phyloP scores from a whole-genome alignment of 2,113 vertebrate genomes.

The Blennius ocellaris region DNA sequence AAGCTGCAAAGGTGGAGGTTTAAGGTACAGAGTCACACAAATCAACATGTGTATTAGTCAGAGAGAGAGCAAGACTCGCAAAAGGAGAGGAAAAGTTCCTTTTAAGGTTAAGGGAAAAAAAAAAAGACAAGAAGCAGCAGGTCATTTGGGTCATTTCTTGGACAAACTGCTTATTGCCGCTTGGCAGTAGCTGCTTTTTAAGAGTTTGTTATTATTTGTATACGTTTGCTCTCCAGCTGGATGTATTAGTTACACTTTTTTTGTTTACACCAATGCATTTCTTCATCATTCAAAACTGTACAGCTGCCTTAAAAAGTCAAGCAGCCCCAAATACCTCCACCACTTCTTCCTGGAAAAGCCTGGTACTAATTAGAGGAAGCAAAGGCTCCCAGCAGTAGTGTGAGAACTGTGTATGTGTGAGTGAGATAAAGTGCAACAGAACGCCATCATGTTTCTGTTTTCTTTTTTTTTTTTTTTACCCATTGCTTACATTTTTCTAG shows the following conservation, averaged over 20 bases:
- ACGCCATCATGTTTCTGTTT: slow-evolving; percentile 24
- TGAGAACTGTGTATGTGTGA: slow-evolving; percentile 6
- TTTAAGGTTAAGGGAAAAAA: slow-evolving; percentile 9
- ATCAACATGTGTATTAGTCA: not conserved
- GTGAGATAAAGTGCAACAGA: slow-evolving; percentile 10
- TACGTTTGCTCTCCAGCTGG: slow-evolving; percentile 49
- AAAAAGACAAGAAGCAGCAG: slow-evolving; percentile 25
- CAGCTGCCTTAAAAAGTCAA: slow-evolving; percentile 30
- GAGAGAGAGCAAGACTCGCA: not conserved
- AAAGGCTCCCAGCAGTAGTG: slow-evolving; percentile 28
- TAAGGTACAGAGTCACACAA: no score
- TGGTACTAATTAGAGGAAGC: slow-evolving; percentile 63
- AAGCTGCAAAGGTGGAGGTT: no score
- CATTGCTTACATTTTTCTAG: slow-evolving; percentile 50
- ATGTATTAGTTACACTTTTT: slow-evolving; percentile 9
- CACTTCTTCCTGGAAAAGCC: slow-evolving; percentile 61
- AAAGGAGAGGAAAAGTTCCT: slow-evolving; percentile 17
- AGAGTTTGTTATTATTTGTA: slow-evolving; percentile 53
- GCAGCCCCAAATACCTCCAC: slow-evolving; percentile 21
- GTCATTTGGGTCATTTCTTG: slow-evolving; percentile 42
- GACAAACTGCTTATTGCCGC: slow-evolving; percentile 8
- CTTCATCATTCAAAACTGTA: slow-evolving; percentile 6
- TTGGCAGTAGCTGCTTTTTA: slow-evolving; percentile 46
- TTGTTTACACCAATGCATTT: slow-evolving; percentile 29
- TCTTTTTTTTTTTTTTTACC: slow-evolving; percentile 25